Evolutionary conservation across 1,140 invertebrate genomes (phyloP), one percentile per base, ranked within the genome.

Genomic region (Drosophila biarmipes): DNA sequence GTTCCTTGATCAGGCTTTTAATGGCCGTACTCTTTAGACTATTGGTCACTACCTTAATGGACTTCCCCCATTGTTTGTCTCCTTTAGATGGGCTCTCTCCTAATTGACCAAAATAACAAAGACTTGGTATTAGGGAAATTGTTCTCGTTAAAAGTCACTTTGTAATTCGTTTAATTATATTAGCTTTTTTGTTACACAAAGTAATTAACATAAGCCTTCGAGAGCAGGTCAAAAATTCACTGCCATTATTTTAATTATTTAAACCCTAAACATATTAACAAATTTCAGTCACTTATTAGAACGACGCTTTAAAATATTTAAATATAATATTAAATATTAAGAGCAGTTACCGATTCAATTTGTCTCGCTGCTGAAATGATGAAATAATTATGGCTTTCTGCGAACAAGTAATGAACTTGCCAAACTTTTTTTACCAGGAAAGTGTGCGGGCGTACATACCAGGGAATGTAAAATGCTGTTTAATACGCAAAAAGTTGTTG

Each of bases 401-500:
- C 24, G 11, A 40, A 56, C 24, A 38, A 57, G 49, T 69, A 69
- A 69, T 81, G 40, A 77, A 63, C 67, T 73, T 51, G n/a, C 27
- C 48, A 27, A 80, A 73, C 27, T 80, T 76, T 54, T 72, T 14
- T 29, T 14, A 7, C n/a, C 43, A 61, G 51, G 35, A 14, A 35
- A 35, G 10, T 35, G 34, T 1, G 34, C 34, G 34, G 34, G 8
- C 29, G 29, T 8, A 29, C 2, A 8, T 29, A 29, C 29, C 29
- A 29, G 34, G 24, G 43, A 79, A 72, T 76, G 59, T 67, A 63
- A 75, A 84, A 76, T 37, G 64, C 29, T 80, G 35, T 45, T 52
- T 29, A 38, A 56, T 67, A 37, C 34, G 46, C 38, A 17, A 48
- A 82, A 73, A 80, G 80, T 85, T 84, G 57, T 62, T 85, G 61